Evolutionary conservation across 1,140 invertebrate genomes (phyloP).

Genomic region (Rhopalosiphum padi): DNA sequence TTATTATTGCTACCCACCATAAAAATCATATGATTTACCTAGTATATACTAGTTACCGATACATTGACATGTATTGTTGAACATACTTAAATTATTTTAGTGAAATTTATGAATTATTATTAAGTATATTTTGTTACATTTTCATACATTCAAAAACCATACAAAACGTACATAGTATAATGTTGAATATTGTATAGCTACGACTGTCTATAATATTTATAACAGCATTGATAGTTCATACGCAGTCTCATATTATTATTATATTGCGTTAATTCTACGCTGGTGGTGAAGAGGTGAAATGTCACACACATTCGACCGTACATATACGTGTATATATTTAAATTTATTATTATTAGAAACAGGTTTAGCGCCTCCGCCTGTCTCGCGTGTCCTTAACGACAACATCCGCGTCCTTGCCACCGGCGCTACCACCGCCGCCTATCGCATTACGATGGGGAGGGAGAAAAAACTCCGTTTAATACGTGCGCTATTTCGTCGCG

Average conservation of each 20-base stretch:
- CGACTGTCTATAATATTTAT: too few species aligned
- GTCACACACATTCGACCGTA: not conserved
- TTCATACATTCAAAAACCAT: too few species aligned
- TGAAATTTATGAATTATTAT: too few species aligned
- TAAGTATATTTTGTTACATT: too few species aligned
- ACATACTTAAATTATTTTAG: too few species aligned
- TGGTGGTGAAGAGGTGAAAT: not conserved
- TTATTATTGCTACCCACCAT: too few species aligned
- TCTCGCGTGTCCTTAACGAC: conserved; percentile 29
- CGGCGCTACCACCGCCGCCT: not conserved
- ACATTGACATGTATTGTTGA: too few species aligned
- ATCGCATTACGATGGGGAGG: not conserved
- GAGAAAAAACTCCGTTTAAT: not conserved
- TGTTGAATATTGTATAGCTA: too few species aligned
- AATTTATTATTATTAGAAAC: conserved; percentile 16
- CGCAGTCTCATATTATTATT: not conserved
- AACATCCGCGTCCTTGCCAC: conserved; percentile 34
- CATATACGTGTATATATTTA: not conserved
- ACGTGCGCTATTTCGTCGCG: not conserved
- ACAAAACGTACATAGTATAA: too few species aligned
- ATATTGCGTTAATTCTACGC: not conserved
- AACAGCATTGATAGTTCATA: too few species aligned
- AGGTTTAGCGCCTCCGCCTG: conserved; percentile 31
- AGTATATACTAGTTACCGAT: too few species aligned
- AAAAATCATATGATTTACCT: too few species aligned